Conservation (phyloP, 2,113 vertebrate species). For the Colinus virginianus region DNA sequence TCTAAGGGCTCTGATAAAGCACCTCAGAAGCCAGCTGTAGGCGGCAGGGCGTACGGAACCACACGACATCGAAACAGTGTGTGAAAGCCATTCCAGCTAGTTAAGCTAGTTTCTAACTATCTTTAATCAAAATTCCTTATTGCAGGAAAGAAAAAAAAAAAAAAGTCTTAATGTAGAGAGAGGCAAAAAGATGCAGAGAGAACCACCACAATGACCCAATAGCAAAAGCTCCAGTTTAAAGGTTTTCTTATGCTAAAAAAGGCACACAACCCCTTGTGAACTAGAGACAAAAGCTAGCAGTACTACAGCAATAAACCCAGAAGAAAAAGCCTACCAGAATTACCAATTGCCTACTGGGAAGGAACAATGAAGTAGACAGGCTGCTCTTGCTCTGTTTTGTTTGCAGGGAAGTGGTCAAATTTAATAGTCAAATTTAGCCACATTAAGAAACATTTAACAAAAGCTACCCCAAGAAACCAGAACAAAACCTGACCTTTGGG, state of each 20-base stretch:
- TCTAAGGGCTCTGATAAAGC: neutral
- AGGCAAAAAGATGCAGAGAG: constrained; percentile 64
- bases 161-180: constrained; percentile 11
- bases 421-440: constrained; percentile 80
- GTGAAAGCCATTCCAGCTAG: constrained; percentile 52
- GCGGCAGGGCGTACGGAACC: constrained; percentile 23
- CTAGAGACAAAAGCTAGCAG: constrained; percentile 79
- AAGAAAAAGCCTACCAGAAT: constrained; percentile 73
- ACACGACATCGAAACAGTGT: neutral
- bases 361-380: constrained; percentile 74
- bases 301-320: constrained; percentile 74
- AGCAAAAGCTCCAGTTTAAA: constrained; percentile 60
- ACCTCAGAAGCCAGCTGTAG: constrained; percentile 18
- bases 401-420: constrained; percentile 75
- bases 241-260: constrained; percentile 78
- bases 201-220: constrained; percentile 60
- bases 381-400: constrained; percentile 71
- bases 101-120: constrained; percentile 41
- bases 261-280: constrained; percentile 75
- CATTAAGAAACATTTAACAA: constrained; percentile 80
- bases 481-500: constrained; percentile 77
- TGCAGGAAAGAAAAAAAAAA: neutral
- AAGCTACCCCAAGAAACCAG: constrained; percentile 76
- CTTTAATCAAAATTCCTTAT: constrained; percentile 49
- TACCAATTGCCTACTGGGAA: constrained; percentile 72